phyloP scores from a whole-genome alignment of 92 coral and sea anemone species.

The Porites cylindrica region DNA sequence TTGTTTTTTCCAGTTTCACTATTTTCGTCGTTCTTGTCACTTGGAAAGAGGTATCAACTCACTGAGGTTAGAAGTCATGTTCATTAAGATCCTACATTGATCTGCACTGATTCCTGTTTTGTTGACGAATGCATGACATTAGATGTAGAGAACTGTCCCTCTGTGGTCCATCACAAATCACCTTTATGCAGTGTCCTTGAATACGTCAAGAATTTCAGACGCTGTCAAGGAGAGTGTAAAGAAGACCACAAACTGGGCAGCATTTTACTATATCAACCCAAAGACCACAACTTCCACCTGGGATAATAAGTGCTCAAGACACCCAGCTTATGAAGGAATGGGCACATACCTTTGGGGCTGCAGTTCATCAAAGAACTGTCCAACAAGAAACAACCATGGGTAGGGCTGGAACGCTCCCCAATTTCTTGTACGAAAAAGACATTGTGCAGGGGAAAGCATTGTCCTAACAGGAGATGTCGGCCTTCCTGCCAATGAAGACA shows the following conservation, averaged over 20 bases:
- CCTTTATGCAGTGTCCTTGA: slow-evolving; percentile 49
- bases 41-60: too few species aligned
- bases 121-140: slow-evolving; percentile 61
- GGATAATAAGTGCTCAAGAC: slow-evolving; percentile 3
- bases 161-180: slow-evolving; percentile 68
- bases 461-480: too few species aligned
- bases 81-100: too few species aligned
- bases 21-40: too few species aligned
- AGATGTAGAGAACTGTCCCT: slow-evolving; percentile 40
- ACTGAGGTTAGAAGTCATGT: too few species aligned
- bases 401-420: slow-evolving; percentile 58
- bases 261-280: slow-evolving; percentile 29
- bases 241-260: slow-evolving; percentile 62
- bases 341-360: slow-evolving; percentile 53
- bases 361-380: slow-evolving; percentile 46
- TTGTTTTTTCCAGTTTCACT: too few species aligned
- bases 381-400: slow-evolving; percentile 51
- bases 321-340: slow-evolving; percentile 25
- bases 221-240: slow-evolving; percentile 57
- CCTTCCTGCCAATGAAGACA: too few species aligned
- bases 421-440: slow-evolving; percentile 49
- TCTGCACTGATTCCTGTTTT: background rate
- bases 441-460: slow-evolving; percentile 20
- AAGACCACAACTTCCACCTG: slow-evolving; percentile 33
- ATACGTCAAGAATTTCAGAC: slow-evolving; percentile 44